Percentiles rank a stretch among this genome's conserved stretches.
Conservation (phyloP, 1,140 invertebrate species). For the Papilio helenus region DNA sequence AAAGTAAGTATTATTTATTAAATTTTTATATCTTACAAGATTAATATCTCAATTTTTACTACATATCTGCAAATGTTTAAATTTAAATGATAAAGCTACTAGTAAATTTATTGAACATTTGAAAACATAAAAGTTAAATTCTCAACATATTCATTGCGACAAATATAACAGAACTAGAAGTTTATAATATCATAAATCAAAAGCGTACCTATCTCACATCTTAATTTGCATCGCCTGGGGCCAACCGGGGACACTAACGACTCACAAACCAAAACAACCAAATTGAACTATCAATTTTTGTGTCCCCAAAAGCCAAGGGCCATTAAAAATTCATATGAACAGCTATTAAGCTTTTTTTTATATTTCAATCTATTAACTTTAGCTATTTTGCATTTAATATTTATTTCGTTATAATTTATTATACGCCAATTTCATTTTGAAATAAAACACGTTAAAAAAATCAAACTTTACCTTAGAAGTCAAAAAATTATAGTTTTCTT, state of each 20-base stretch:
- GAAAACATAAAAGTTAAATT: slow-evolving; percentile 9
- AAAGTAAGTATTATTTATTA: neutral
- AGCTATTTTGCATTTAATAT: slow-evolving; percentile 43
- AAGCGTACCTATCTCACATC: slow-evolving; percentile 68
- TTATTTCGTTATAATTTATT: slow-evolving; percentile 67
- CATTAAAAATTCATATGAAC: slow-evolving; percentile 69
- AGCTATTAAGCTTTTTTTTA: slow-evolving; percentile 58
- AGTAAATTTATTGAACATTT: slow-evolving; percentile 21
- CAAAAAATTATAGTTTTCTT: slow-evolving; percentile 25
- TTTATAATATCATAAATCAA: slow-evolving; percentile 73
- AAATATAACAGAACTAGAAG: slow-evolving; percentile 40
- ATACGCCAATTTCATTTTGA: slow-evolving; percentile 32
- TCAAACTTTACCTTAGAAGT: slow-evolving; percentile 9
- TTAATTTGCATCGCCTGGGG: slow-evolving; percentile 77
- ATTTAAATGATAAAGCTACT: slow-evolving; percentile 13
- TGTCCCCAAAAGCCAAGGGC: slow-evolving; percentile 63
- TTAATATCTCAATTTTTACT: slow-evolving; percentile 15
- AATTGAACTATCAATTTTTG: slow-evolving; percentile 78
- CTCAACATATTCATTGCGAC: slow-evolving; percentile 12
- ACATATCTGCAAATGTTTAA: slow-evolving; percentile 4
- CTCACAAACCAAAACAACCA: slow-evolving; percentile 75
- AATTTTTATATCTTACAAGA: neutral
- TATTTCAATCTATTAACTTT: slow-evolving; percentile 30
- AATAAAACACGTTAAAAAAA: neutral
- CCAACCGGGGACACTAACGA: slow-evolving; percentile 74